These are phyloP conservation scores for Cheirogaleus medius DNA, from an alignment of 2,113 vertebrate species.

Conservation along the genomic window DNA sequence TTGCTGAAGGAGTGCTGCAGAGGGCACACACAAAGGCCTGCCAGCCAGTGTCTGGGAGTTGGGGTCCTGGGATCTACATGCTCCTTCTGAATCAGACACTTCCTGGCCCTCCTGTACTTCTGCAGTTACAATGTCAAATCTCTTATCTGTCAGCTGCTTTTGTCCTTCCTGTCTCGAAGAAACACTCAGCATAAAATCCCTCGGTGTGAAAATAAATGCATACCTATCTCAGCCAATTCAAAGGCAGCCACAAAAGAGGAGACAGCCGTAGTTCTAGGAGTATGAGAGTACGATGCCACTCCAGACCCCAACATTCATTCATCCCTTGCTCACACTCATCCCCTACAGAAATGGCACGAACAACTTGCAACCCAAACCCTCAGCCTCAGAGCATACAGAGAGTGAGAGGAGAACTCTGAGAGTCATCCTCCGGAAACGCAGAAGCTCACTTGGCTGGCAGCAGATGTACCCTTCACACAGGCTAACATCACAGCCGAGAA, in stretches of 20 bases:
- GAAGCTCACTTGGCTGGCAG: neutral
- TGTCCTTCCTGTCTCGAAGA: constrained; percentile 29
- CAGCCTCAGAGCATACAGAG: neutral
- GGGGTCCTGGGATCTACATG: neutral
- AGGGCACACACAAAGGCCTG: neutral
- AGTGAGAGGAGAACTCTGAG: neutral
- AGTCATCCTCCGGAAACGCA: neutral
- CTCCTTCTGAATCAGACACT: neutral
- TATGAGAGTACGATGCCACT: neutral
- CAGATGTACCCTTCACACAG: neutral
- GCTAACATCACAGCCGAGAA: constrained; percentile 1
- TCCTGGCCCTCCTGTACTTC: neutral
- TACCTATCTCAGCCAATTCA: neutral
- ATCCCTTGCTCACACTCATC: neutral
- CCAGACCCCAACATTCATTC: neutral
- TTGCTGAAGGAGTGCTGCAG: neutral
- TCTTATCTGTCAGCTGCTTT: constrained; percentile 51
- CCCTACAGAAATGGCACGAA: neutral
- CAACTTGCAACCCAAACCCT: neutral
- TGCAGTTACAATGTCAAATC: constrained; percentile 9
- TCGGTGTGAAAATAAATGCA: neutral
- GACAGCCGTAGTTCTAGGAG: neutral
- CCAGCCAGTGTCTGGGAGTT: too few relatives aligned
- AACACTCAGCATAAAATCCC: neutral
- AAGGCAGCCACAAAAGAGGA: neutral